These are phyloP conservation scores for Protosalanx chinensis DNA, from an alignment of 2,797 vertebrate genomes.

Conservation along the genomic window DNA sequence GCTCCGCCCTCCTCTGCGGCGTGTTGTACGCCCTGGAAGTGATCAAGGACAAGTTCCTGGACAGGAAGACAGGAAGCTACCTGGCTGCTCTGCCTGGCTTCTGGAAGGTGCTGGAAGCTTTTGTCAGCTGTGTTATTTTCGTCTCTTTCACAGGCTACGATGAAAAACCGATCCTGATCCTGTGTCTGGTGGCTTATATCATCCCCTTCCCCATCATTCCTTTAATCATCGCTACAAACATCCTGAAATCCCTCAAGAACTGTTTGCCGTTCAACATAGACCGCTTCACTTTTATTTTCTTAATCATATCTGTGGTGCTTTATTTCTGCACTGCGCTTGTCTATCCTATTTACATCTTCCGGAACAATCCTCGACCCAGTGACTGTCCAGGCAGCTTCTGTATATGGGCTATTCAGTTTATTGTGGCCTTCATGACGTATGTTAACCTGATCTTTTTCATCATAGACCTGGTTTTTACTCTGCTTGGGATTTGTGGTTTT, in stretches of 20 bases:
- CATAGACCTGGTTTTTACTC: conserved; percentile 76
- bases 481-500: conserved; percentile 65
- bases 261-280: conserved; percentile 73
- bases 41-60: conserved; percentile 61
- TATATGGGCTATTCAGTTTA: conserved; percentile 72
- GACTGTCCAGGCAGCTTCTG: conserved; percentile 47
- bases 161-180: conserved; percentile 43
- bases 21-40: conserved; percentile 71
- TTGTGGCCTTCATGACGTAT: conserved; percentile 75
- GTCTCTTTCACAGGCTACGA: conserved; percentile 64
- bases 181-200: conserved; percentile 74
- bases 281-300: conserved; percentile 70
- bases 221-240: conserved; percentile 75
- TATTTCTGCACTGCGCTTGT: conserved; percentile 72
- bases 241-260: conserved; percentile 69
- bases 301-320: conserved; percentile 70
- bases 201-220: conserved; percentile 78
- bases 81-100: conserved; percentile 77
- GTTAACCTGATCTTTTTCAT: conserved; percentile 78
- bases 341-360: conserved; percentile 77
- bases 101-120: conserved; percentile 80
- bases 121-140: conserved; percentile 80
- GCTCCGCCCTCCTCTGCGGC: conserved; percentile 67
- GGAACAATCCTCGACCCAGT: conserved; percentile 27
- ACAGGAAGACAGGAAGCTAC: conserved; percentile 68